Evolutionary conservation across 64 coral and sea anemone genomes (phyloP).

Genomic region (Stylophora pistillata): DNA sequence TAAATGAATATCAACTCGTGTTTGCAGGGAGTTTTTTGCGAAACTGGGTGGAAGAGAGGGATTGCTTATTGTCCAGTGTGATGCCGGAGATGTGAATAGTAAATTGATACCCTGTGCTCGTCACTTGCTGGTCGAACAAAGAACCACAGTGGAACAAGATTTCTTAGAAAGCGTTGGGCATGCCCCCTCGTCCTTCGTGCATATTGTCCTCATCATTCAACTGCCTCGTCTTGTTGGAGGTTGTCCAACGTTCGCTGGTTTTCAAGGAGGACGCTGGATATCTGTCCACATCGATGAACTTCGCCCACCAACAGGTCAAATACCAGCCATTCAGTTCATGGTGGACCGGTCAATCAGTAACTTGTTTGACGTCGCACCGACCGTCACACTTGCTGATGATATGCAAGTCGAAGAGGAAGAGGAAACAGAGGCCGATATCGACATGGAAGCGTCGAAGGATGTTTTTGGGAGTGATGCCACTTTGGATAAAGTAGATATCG

Average conservation of each 20-base stretch:
- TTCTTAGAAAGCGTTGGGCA: not conserved
- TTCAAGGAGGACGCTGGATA: constrained; percentile 59
- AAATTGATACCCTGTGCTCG: constrained; percentile 80
- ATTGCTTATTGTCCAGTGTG: constrained; percentile 72
- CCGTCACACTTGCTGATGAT: constrained; percentile 16
- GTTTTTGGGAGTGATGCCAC: not conserved
- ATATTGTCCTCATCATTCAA: constrained; percentile 65
- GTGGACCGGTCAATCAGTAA: constrained; percentile 64
- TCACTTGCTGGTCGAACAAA: constrained; percentile 71
- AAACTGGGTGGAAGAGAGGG: constrained; percentile 60
- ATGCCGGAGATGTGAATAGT: constrained; percentile 60
- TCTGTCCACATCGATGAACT: constrained; percentile 39
- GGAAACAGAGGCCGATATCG: not conserved
- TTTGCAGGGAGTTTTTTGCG: constrained; percentile 63
- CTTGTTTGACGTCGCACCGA: constrained; percentile 59
- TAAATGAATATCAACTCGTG: not conserved
- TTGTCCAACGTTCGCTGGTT: constrained; percentile 68
- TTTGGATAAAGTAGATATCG: constrained; percentile 39
- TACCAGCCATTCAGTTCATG: constrained; percentile 71
- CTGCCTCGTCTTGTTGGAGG: constrained; percentile 68
- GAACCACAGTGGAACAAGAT: constrained; percentile 29
- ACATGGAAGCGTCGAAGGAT: not conserved
- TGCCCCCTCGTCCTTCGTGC: not conserved
- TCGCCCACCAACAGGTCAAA: constrained; percentile 36
- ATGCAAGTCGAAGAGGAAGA: constrained; percentile 37